Evolutionary conservation across 2,113 vertebrate species (phyloP).

Genomic region (Serinus canaria): DNA sequence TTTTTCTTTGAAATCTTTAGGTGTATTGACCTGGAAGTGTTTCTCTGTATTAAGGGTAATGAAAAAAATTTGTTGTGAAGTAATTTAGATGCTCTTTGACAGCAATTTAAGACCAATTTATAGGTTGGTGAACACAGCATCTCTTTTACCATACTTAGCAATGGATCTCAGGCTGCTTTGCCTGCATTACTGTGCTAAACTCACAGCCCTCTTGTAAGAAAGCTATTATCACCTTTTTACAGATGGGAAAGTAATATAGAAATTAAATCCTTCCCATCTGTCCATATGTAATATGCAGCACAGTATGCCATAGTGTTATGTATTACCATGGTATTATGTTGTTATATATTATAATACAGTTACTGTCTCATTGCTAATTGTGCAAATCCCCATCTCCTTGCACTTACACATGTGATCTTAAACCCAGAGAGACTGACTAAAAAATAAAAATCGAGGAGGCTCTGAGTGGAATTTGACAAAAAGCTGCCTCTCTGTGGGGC

Average conservation of each 20-base stretch:
- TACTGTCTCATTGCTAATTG: not conserved
- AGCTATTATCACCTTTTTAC: not conserved
- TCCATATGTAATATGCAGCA: not conserved
- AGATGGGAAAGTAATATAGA: not conserved
- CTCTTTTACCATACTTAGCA: not conserved
- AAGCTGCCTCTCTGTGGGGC: not conserved
- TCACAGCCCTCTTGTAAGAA: not conserved
- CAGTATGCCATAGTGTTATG: not conserved
- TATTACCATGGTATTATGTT: not conserved
- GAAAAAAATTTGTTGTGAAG: not conserved
- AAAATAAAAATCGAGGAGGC: not conserved
- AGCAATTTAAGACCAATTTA: not conserved
- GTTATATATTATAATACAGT: not conserved
- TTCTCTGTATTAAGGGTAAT: not conserved
- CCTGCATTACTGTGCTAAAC: not conserved
- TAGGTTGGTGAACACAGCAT: not conserved
- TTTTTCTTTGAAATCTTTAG: not conserved
- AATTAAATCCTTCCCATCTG: not conserved
- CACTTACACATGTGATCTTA: not conserved
- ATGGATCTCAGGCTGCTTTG: not conserved
- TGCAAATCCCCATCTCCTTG: not conserved
- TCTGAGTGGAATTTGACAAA: not conserved
- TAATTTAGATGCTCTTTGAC: not conserved
- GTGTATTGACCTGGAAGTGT: not conserved
- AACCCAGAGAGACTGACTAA: not conserved